Conservation (phyloP, 2,888 invertebrate genomes). For the Eucriotettix oculatus region DNA sequence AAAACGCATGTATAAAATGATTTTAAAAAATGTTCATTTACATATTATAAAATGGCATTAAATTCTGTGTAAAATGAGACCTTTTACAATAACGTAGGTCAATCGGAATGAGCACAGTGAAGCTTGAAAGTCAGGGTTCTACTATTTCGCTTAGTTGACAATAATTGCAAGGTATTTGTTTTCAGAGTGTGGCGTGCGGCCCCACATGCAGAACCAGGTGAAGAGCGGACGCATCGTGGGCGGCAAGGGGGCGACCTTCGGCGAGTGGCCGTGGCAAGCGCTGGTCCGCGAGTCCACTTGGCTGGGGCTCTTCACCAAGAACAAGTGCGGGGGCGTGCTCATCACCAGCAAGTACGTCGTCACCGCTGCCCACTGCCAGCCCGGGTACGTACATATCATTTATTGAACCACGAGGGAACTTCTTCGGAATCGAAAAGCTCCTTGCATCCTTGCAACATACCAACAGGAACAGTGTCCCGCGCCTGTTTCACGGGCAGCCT, state of each 20-base stretch:
- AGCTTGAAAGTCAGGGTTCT: too few relatives aligned
- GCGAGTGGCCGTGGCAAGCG: constrained; percentile 88
- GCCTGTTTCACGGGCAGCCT: too few relatives aligned
- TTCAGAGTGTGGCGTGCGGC: constrained; percentile 75
- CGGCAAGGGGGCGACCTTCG: constrained; percentile 71
- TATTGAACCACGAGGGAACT: neutral
- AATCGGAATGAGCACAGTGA: too few relatives aligned
- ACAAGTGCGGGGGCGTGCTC: constrained; percentile 89
- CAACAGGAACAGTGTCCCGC: too few relatives aligned
- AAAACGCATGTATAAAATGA: too few relatives aligned
- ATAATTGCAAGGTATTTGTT: neutral
- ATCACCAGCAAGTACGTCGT: constrained; percentile 74
- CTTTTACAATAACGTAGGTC: too few relatives aligned
- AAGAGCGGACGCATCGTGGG: constrained; percentile 73
- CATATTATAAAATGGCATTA: too few relatives aligned
- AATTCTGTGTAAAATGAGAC: too few relatives aligned
- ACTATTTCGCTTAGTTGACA: too few relatives aligned
- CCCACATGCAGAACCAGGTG: constrained; percentile 34
- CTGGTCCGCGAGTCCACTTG: constrained; percentile 82
- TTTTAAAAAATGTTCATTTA: too few relatives aligned
- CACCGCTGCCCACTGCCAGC: constrained; percentile 90
- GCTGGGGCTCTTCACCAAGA: constrained; percentile 85
- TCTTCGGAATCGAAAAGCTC: too few relatives aligned
- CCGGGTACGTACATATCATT: constrained; percentile 46
- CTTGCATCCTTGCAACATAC: too few relatives aligned